These are phyloP conservation scores for Limenitis camilla DNA, from an alignment of 2,888 invertebrate genomes.

Conservation along the genomic window DNA sequence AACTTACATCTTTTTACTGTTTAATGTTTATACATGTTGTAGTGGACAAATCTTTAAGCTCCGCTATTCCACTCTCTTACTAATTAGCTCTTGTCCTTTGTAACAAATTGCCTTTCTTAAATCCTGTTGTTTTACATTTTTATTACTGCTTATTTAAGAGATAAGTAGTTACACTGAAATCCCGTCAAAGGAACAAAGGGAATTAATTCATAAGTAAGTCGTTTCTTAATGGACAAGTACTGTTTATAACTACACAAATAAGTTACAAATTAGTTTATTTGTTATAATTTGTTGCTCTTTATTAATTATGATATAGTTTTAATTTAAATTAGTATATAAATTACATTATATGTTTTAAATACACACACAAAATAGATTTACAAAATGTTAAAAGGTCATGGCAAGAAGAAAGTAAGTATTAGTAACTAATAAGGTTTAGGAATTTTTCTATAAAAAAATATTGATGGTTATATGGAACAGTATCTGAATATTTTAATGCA, in stretches of 20 bases:
- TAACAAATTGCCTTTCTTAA: slow-evolving; percentile 19
- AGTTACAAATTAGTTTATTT: no score
- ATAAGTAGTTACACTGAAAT: slow-evolving; percentile 17
- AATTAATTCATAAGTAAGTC: slow-evolving; percentile 7
- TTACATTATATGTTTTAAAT: no score
- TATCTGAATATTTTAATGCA: no score
- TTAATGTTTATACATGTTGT: neutral
- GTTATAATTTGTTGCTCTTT: no score
- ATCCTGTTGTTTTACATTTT: slow-evolving; percentile 19
- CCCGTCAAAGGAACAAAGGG: slow-evolving; percentile 11
- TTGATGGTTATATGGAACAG: no score
- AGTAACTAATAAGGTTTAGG: no score
- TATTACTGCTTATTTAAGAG: slow-evolving; percentile 18
- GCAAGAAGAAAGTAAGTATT: no score
- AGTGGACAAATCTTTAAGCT: slow-evolving; percentile 8
- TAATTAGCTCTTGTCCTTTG: slow-evolving; percentile 21
- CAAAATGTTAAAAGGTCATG: no score
- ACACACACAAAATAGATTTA: no score
- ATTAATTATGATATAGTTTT: no score
- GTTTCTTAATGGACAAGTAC: neutral
- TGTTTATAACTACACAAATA: neutral
- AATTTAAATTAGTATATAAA: no score
- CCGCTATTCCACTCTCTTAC: slow-evolving; percentile 11
- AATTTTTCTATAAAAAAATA: no score
- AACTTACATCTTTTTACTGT: neutral